phyloP scores from a whole-genome alignment of 2,113 vertebrate species.

The Passerina amoena region DNA sequence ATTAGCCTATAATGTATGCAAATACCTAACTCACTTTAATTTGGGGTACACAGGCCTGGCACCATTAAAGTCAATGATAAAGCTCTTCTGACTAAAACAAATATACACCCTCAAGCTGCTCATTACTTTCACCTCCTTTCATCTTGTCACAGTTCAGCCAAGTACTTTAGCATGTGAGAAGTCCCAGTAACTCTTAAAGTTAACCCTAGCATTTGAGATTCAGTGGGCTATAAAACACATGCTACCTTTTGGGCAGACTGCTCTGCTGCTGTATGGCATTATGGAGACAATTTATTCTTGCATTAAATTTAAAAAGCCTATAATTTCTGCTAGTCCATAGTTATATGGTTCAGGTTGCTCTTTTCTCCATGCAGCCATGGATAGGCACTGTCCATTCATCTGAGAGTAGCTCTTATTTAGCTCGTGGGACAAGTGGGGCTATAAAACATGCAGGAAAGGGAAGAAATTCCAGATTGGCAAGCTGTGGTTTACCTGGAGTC shows the following conservation, averaged over 20 bases:
- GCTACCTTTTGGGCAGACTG: not conserved
- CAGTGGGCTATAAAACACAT: not conserved
- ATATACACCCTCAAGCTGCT: constrained; percentile 47
- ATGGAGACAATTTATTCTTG: not conserved
- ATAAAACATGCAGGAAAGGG: constrained; percentile 1
- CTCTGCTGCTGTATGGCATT: not conserved
- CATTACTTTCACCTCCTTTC: constrained; percentile 54
- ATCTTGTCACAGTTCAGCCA: constrained; percentile 38
- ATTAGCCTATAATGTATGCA: not conserved
- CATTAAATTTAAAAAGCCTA: not conserved
- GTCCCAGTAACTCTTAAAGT: constrained; percentile 43
- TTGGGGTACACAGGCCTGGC: not conserved
- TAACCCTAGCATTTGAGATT: constrained; percentile 39
- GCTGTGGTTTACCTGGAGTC: not conserved
- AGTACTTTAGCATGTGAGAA: constrained; percentile 44
- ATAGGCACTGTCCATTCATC: not conserved
- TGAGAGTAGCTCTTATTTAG: not conserved
- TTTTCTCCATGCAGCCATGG: not conserved
- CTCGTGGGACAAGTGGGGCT: not conserved
- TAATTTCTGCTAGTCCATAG: not conserved
- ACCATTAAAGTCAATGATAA: constrained; percentile 23
- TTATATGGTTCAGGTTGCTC: not conserved
- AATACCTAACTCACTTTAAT: constrained; percentile 2
- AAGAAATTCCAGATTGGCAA: constrained; percentile 30
- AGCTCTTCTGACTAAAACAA: constrained; percentile 34